These are phyloP conservation scores for Agonopterix alstromeriana DNA, from an alignment of 2,888 invertebrate species.

Conservation along the genomic window DNA sequence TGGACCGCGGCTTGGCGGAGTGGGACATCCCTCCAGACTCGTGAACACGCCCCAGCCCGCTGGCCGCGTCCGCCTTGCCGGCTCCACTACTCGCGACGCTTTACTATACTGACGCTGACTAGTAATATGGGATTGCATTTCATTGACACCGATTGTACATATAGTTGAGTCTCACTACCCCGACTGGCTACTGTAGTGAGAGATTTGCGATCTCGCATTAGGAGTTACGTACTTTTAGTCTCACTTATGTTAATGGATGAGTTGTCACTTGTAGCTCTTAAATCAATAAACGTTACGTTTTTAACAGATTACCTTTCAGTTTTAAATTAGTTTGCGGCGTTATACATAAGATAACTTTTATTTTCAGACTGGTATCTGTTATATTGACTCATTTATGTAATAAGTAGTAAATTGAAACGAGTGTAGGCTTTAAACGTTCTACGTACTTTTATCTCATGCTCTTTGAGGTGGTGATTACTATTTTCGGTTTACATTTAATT, in stretches of 20 bases:
- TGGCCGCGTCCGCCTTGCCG: slow-evolving; percentile 3
- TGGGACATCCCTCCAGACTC: slow-evolving; percentile 78
- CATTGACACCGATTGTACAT: slow-evolving; percentile 45
- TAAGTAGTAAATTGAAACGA: slow-evolving; percentile 20
- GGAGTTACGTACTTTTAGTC: slow-evolving; percentile 27
- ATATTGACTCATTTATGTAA: slow-evolving; percentile 12
- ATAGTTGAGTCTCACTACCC: slow-evolving; percentile 16
- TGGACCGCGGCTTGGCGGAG: slow-evolving; percentile 88
- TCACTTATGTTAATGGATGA: slow-evolving; percentile 30
- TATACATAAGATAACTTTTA: slow-evolving; percentile 9
- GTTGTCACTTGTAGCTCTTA: slow-evolving; percentile 44
- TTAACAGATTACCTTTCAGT: slow-evolving; percentile 25
- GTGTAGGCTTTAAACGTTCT: slow-evolving; percentile 8
- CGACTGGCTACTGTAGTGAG: slow-evolving; percentile 14
- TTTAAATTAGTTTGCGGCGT: slow-evolving; percentile 12
- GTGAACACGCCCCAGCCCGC: slow-evolving; percentile 32
- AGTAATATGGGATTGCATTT: slow-evolving; percentile 59
- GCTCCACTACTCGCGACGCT: slow-evolving; percentile 14
- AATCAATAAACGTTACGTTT: slow-evolving; percentile 48
- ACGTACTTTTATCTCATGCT: neutral
- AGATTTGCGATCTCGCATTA: slow-evolving; percentile 9
- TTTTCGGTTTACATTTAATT: slow-evolving; percentile 8
- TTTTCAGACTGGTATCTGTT: slow-evolving; percentile 17
- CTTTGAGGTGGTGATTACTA: slow-evolving; percentile 17
- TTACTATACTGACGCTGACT: slow-evolving; percentile 37